Percentiles rank a stretch among this genome's conserved stretches.
These are phyloP conservation scores for Arizona elegans DNA, from an alignment of 2,113 vertebrate genomes.

Conservation along the genomic window DNA sequence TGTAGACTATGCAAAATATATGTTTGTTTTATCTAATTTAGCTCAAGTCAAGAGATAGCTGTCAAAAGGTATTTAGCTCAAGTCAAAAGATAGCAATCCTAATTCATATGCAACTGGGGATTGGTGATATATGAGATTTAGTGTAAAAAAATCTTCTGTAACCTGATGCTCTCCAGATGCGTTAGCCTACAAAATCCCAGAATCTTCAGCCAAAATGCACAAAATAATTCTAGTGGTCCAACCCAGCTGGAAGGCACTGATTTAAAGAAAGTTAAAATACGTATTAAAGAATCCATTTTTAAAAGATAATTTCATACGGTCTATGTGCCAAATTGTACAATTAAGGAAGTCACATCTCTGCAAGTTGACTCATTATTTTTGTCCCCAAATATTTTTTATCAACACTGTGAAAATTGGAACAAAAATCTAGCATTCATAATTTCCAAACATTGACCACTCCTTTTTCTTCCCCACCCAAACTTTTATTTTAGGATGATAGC, in stretches of 20 bases:
- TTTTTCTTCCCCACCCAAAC: background rate
- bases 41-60: background rate
- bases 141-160: background rate
- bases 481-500: constrained; percentile 4
- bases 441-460: background rate
- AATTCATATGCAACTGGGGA: background rate
- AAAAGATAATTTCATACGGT: background rate
- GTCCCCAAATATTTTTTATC: background rate
- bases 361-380: background rate
- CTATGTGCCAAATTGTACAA: background rate
- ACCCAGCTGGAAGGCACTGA: background rate
- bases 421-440: background rate
- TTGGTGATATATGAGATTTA: background rate
- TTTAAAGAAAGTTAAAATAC: background rate
- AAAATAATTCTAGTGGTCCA: background rate
- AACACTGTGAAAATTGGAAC: background rate
- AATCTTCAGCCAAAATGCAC: background rate
- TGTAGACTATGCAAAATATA: background rate
- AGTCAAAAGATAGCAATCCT: background rate
- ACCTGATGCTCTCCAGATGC: background rate
- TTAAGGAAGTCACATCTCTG: background rate
- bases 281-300: background rate
- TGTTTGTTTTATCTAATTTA: background rate
- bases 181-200: background rate
- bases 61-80: background rate